A percentile compares a stretch with the other conserved stretches of the same genome.
These are phyloP conservation scores for Stegodyphus dumicola DNA, from an alignment of 1,140 invertebrate genomes.

Conservation along the genomic window DNA sequence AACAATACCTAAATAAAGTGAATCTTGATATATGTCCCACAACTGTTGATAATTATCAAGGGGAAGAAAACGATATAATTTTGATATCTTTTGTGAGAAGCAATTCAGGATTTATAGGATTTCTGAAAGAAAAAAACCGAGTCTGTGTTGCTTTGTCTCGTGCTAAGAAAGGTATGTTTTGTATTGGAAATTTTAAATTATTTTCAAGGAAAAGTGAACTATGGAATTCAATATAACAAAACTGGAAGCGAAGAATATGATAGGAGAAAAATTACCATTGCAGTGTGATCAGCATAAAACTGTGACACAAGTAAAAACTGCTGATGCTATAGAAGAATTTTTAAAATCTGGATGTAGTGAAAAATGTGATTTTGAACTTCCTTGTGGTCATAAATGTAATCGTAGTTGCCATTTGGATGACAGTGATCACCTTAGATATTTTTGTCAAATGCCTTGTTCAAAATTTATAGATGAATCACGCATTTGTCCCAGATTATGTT, in stretches of 20 bases:
- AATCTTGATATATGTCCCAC: slow-evolving; percentile 69
- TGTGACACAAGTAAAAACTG: neutral
- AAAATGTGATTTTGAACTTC: slow-evolving; percentile 27
- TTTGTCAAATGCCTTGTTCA: slow-evolving; percentile 36
- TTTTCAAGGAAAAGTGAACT: slow-evolving; percentile 66
- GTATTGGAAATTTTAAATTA: slow-evolving; percentile 78
- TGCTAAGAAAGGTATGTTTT: slow-evolving; percentile 78
- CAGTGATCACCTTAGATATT: neutral
- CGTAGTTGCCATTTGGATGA: slow-evolving; percentile 38
- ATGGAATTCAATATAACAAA: slow-evolving; percentile 45
- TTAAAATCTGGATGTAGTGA: slow-evolving; percentile 19
- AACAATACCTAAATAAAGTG: slow-evolving; percentile 36
- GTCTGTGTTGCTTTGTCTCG: slow-evolving; percentile 86
- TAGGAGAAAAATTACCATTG: slow-evolving; percentile 22
- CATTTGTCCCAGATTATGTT: slow-evolving; percentile 26
- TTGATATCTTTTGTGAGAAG: slow-evolving; percentile 84
- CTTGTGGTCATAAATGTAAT: slow-evolving; percentile 32
- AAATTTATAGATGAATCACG: slow-evolving; percentile 28
- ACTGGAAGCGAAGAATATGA: slow-evolving; percentile 6
- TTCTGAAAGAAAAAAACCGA: slow-evolving; percentile 80
- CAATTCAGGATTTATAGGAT: slow-evolving; percentile 79
- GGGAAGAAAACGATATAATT: slow-evolving; percentile 87
- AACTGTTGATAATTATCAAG: slow-evolving; percentile 86
- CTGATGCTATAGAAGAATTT: slow-evolving; percentile 22
- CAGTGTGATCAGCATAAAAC: slow-evolving; percentile 18